Evolutionary conservation across 2,113 vertebrate genomes (phyloP), one percentile per base, ranked within the genome.

Genomic region (Zosterops hypoxanthus): DNA sequence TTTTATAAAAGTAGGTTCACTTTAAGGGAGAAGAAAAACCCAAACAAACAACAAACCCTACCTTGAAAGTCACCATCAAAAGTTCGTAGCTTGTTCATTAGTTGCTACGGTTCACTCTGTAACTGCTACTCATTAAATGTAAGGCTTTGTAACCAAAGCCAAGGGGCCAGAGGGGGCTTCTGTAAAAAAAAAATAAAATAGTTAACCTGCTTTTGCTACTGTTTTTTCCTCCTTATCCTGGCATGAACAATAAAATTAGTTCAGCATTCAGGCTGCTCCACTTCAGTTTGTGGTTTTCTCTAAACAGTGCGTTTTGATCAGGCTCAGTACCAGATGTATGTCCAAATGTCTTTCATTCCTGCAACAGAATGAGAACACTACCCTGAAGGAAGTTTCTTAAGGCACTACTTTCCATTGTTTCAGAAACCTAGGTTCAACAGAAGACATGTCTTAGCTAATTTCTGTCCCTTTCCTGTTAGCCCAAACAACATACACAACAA

Each of bases 101-200:
- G 14, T n/a, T 76, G 29, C 49, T 56, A 14, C n/a, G 21, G 15
- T 52, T 73, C 14, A 3, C 55, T 73, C 25, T 46, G 8, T 60
- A 42, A 18, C 33, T 66, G 44, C 56, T 68, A 6, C 23, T 89
- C 7, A 5, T 14, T 12, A 56, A 46, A 70, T 60, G 23, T 42
- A 47, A 68, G 7, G 26, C 49, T 76, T 82, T 68, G 15, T 82
- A 87, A 66, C 53, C 20, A 66, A 70, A 76, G 69, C n/a, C 14
- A 4, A 4, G 6, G 12, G 2, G 4, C 55, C 0, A 0, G 55
- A 86, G 46, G 23, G 14, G 23, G 11, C 7, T 22, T 11, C 16
- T 23, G 25, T 17, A 72, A 11, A n/a, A 50, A 52, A 70, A 47
- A n/a, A 56, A 56, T 42, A 63, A 66, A 26, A 12, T 2, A 73